A percentile compares a stretch with the other conserved stretches of the same genome.
Evolutionary conservation across 92 coral and sea anemone genomes (phyloP).

Genomic region (Zoanthus gigantus): DNA sequence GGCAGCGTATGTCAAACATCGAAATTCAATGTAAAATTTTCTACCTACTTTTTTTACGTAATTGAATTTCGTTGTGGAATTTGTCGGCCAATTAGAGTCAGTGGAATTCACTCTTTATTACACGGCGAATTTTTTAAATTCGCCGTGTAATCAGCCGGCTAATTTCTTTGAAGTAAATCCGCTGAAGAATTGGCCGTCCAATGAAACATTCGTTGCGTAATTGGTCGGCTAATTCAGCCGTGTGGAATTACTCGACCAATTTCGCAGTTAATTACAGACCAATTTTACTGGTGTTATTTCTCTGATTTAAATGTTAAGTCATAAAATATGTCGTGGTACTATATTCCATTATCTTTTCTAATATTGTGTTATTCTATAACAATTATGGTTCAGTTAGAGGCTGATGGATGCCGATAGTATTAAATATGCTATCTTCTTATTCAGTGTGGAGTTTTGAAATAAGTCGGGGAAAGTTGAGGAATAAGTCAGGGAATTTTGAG

Average conservation of each 20-base stretch:
- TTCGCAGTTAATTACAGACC: too few relatives aligned
- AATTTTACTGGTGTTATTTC: too few relatives aligned
- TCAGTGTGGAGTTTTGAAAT: background rate
- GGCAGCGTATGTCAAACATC: background rate
- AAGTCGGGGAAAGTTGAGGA: background rate
- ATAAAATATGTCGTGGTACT: background rate
- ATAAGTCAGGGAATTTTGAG: conserved; percentile 1
- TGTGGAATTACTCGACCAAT: too few relatives aligned
- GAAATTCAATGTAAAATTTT: background rate
- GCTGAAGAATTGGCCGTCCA: too few relatives aligned
- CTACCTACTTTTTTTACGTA: background rate
- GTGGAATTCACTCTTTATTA: background rate
- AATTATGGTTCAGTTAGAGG: background rate
- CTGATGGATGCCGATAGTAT: background rate
- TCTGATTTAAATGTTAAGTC: background rate
- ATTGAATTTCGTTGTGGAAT: background rate
- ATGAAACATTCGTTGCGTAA: too few relatives aligned
- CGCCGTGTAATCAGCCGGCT: background rate
- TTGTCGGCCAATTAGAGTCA: background rate
- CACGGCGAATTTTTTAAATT: too few relatives aligned
- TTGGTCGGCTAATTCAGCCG: too few relatives aligned
- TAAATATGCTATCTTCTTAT: conserved; percentile 4
- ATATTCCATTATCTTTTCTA: background rate
- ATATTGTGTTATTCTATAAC: background rate
- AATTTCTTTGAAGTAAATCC: too few relatives aligned